Evolutionary conservation across 2,797 vertebrate species (phyloP).

Genomic region (Chaunax sp.): DNA sequence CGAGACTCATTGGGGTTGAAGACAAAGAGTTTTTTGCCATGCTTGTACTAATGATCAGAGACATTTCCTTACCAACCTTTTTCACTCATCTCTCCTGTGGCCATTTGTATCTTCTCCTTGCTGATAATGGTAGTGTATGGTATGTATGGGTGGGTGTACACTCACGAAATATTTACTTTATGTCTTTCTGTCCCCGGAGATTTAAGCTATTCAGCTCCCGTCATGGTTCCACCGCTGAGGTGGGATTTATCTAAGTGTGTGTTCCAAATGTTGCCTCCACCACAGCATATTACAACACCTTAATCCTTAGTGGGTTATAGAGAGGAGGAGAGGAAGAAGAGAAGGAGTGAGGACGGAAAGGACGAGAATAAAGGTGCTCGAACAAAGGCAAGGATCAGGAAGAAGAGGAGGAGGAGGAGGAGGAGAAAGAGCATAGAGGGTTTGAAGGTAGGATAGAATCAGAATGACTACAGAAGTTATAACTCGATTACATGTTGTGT

Average conservation of each 20-base stretch:
- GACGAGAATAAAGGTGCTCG: constrained; percentile 48
- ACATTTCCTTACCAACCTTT: constrained; percentile 38
- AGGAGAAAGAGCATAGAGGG: not conserved
- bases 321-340: constrained; percentile 43
- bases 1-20: constrained; percentile 29
- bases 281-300: constrained; percentile 55
- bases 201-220: constrained; percentile 58
- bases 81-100: constrained; percentile 25
- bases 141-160: constrained; percentile 5
- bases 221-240: constrained; percentile 53
- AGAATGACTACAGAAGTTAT: constrained; percentile 27
- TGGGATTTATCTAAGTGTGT: constrained; percentile 66
- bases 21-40: constrained; percentile 29
- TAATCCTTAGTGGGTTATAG: constrained; percentile 57
- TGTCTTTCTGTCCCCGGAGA: constrained; percentile 41
- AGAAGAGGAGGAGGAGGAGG: constrained; percentile 19
- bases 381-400: constrained; percentile 43
- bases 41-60: constrained; percentile 36
- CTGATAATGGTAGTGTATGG: not conserved
- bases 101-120: constrained; percentile 33
- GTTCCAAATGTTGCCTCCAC: constrained; percentile 58
- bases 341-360: constrained; percentile 46
- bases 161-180: constrained; percentile 30
- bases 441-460: constrained; percentile 34
- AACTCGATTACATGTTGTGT: constrained; percentile 48